Evolutionary conservation across 2,888 invertebrate genomes (phyloP), one percentile per base, ranked within the genome.

Genomic region (Phyllotreta cruciferae): DNA sequence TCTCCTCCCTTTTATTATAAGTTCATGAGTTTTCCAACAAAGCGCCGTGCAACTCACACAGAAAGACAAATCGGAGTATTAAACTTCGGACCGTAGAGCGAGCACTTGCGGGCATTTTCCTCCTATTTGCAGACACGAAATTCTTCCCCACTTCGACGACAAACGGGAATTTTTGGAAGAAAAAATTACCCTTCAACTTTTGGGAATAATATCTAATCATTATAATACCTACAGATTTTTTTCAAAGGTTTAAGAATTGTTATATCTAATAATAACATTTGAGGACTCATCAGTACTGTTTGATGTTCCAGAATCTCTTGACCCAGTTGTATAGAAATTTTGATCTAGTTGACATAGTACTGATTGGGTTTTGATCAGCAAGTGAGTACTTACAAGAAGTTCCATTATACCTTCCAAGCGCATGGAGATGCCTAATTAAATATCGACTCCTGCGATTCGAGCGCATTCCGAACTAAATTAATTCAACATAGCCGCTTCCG

Each of bases 21-120:
- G 57, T 57, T 57, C 57, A 57, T 57, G 57, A 57, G 57, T 57
- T 57, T 35, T 41, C 38, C 49, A 49, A 57, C 57, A 50, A 57
- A 57, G 49, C 50, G 49, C 36, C 37, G 49, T 50, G 50, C 24
- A 24, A 24, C 24, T 57, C 57, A 37, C 45, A 9, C 14, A 39
- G 38, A 49, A 57, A 57, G 57, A 57, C 49, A 57, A 57, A 57
- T 57, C 34, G 49, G 49, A 14, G 49, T 35, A 3, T 35, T 49
- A 49, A 35, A 49, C 49, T 49, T 11, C n/a, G 8, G 35, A 34
- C 35, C 49, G 36, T 35, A 11, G 24, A 24, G 49, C 36, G 49
- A 49, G 35, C 1, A 11, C 49, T 35, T 4, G 35, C 34, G 49
- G 49, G 49, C 36, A 49, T 49, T 49, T 49, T 49, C 35, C 35